Evolutionary conservation across 1,140 invertebrate genomes (phyloP).

Genomic region (Drosophila setifemur): DNA sequence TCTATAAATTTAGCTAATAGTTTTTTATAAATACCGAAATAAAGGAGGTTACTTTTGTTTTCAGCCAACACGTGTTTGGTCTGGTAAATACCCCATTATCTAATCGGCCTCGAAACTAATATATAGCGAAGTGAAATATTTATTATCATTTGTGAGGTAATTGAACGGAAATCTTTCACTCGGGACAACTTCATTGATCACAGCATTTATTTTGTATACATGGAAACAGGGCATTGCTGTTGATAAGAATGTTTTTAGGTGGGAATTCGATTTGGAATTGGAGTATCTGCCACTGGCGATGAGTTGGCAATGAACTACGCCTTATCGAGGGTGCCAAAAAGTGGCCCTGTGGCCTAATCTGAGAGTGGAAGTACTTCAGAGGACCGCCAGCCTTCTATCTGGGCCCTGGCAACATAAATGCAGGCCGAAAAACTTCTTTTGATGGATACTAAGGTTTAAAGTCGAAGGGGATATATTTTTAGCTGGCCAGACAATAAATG

Average conservation of each 20-base stretch:
- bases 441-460: slow-evolving; percentile 17
- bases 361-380: neutral
- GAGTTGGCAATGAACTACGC: slow-evolving; percentile 3
- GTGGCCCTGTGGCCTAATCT: slow-evolving; percentile 9
- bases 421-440: slow-evolving; percentile 15
- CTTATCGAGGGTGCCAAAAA: slow-evolving; percentile 10
- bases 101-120: neutral
- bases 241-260: neutral
- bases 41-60: slow-evolving; percentile 12
- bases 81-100: slow-evolving; percentile 9
- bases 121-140: neutral
- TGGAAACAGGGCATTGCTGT: no score
- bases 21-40: no score
- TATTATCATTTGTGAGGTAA: neutral
- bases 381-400: neutral
- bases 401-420: slow-evolving; percentile 37
- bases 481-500: slow-evolving; percentile 41
- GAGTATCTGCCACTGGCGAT: neutral
- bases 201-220: neutral
- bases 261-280: neutral
- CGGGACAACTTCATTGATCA: slow-evolving; percentile 9
- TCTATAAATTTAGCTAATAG: neutral
- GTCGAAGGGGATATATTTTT: slow-evolving; percentile 43
- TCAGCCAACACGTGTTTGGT: slow-evolving; percentile 32
- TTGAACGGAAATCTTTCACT: neutral